Conservation (phyloP, 2,888 invertebrate species). For the Sinelater perroti region DNA sequence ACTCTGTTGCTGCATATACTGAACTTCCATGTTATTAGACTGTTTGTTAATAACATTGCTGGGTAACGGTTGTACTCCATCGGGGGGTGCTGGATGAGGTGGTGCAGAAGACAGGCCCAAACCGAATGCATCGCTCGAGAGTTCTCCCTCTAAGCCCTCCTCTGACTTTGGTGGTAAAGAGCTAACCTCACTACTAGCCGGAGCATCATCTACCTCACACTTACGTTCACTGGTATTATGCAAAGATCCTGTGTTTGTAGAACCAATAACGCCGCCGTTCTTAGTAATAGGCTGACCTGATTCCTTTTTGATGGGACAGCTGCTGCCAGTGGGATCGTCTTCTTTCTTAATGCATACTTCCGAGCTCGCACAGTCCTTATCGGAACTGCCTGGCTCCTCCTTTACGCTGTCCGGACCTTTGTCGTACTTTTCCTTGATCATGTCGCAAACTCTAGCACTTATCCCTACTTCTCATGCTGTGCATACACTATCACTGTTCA, state of each 20-base stretch:
- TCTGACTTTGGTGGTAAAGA: conserved; percentile 57
- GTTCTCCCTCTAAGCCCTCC: conserved; percentile 56
- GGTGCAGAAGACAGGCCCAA: conserved; percentile 51
- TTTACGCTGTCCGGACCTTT: conserved; percentile 60
- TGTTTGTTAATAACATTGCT: conserved; percentile 83
- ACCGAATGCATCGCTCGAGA: conserved; percentile 54
- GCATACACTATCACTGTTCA: conserved; percentile 53
- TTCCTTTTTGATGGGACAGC: conserved; percentile 56
- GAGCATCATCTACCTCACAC: conserved; percentile 51
- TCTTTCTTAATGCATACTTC: conserved; percentile 59
- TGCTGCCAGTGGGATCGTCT: conserved; percentile 55
- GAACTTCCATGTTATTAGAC: conserved; percentile 83
- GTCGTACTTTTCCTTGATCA: conserved; percentile 63
- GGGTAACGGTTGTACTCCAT: conserved; percentile 76
- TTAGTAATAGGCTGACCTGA: conserved; percentile 56
- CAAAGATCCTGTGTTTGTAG: conserved; percentile 59
- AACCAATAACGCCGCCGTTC: conserved; percentile 60
- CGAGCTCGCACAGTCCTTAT: conserved; percentile 56
- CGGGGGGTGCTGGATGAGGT: conserved; percentile 62
- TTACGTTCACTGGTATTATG: conserved; percentile 56
- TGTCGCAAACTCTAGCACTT: conserved; percentile 55
- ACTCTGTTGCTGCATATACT: conserved; percentile 94
- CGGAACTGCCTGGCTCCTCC: conserved; percentile 60
- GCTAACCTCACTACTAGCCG: conserved; percentile 41
- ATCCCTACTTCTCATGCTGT: conserved; percentile 57